Evolutionary conservation across 1,140 invertebrate species (phyloP).

Genomic region (Neodiprion lecontei): DNA sequence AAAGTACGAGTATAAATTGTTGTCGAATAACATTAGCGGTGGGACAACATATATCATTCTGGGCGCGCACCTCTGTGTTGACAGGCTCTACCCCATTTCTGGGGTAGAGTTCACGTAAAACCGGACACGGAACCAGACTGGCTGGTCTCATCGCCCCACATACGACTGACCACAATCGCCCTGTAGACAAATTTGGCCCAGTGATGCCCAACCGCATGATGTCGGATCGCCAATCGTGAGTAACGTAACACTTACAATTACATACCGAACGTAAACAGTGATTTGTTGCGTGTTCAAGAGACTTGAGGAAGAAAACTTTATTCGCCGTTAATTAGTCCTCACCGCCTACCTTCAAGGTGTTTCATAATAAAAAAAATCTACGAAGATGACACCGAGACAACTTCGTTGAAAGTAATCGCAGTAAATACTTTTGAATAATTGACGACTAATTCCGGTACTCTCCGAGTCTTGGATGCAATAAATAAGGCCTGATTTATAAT

Average conservation of each 20-base stretch:
- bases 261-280: too few species aligned
- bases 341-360: too few species aligned
- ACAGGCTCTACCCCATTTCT: conserved; percentile 53
- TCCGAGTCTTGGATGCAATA: neutral
- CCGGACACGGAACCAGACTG: conserved; percentile 44
- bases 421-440: too few species aligned
- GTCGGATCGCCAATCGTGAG: neutral
- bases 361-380: too few species aligned
- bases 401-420: too few species aligned
- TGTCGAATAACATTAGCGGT: conserved; percentile 56
- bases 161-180: conserved; percentile 57
- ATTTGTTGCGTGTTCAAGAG: too few species aligned
- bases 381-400: too few species aligned
- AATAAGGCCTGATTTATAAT: neutral
- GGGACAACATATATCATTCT: conserved; percentile 56
- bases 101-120: conserved; percentile 52
- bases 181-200: conserved; percentile 60
- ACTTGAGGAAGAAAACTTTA: too few species aligned
- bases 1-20: conserved; percentile 54
- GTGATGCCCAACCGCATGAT: conserved; percentile 46
- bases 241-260: too few species aligned
- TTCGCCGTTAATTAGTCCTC: too few species aligned
- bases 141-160: conserved; percentile 32
- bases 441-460: too few species aligned
- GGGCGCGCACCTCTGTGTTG: conserved; percentile 59